Percentiles rank a stretch among this genome's conserved stretches.
Conservation (phyloP, 92 coral and sea anemone species). For the Metridium senile region DNA sequence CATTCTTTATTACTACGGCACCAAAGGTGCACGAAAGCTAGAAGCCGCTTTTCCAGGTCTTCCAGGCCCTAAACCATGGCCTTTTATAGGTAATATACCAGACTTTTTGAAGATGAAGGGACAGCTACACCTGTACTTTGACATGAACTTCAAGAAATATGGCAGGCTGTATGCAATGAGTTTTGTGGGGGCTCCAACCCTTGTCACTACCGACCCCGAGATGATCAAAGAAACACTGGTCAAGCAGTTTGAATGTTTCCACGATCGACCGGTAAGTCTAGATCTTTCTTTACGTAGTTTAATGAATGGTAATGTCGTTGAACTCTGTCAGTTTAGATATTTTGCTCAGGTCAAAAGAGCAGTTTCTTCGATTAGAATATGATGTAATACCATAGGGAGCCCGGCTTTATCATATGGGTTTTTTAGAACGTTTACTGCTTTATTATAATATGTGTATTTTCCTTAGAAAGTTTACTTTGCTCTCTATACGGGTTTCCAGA, state of each 20-base stretch:
- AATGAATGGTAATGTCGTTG: neutral
- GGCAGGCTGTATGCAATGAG: conserved; percentile 49
- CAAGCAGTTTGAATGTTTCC: conserved; percentile 62
- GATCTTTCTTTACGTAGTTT: neutral
- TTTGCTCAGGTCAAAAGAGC: neutral
- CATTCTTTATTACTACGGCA: conserved; percentile 27
- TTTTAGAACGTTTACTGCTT: too few species aligned
- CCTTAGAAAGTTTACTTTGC: too few species aligned
- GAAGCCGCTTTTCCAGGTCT: conserved; percentile 38
- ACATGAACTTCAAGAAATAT: conserved; percentile 54
- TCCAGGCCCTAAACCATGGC: conserved; percentile 63
- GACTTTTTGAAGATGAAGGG: conserved; percentile 43
- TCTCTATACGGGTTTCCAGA: too few species aligned
- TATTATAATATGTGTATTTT: too few species aligned
- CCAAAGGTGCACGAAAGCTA: conserved; percentile 37
- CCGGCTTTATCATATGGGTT: too few species aligned
- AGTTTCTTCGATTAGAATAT: too few species aligned
- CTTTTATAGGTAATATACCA: conserved; percentile 48
- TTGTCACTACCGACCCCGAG: conserved; percentile 57
- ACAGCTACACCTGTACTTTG: conserved; percentile 42
- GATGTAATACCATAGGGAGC: too few species aligned
- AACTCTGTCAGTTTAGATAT: neutral
- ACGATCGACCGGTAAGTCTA: conserved; percentile 54
- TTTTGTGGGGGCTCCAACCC: conserved; percentile 23
- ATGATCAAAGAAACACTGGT: conserved; percentile 59